Evolutionary conservation across 2,888 invertebrate genomes (phyloP), one percentile per base, ranked within the genome.

Genomic region (Celastrina argiolus): DNA sequence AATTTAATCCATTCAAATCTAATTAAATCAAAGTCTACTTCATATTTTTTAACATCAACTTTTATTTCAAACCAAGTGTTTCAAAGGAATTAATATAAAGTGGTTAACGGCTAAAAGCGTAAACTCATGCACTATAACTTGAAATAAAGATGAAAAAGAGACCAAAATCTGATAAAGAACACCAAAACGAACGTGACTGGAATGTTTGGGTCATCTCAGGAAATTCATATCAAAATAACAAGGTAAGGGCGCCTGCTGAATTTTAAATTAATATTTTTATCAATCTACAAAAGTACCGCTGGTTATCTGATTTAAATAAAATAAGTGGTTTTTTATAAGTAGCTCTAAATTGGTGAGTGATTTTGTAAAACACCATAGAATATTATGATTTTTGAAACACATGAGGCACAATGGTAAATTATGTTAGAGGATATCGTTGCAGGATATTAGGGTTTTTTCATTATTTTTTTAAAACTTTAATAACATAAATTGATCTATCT

Each of bases 81-180:
- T 22, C 1, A 51, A 14, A 22, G 12, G 5, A 22, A 51, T 51
- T 51, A 51, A 26, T 51, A 51, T 51, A 51, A 22, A 51, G 22
- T 51, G 61, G 36, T 36, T 39, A n/a, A 16, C 59, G 22, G 14
- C 22, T 61, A 18, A 61, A 61, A 61, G 39, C 14, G 22, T 36
- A 10, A 61, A 39, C 36, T 61, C 61, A 61, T 61, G 39, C 61
- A 61, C 34, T 39, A 22, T 34, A 59, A 59, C 31, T 59, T 34
- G 59, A n/a, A 36, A 45, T 68, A 58, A 56, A 61, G 64, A 66
- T 58, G 66, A 67, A 63, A 69, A 74, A 73, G 74, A 73, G 72
- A 74, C 72, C 81, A 79, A 82, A 82, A 85, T 85, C 82, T 85
- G 81, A 82, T 81, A 83, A 81, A 81, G 82, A 78, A 80, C 77